phyloP scores from a whole-genome alignment of 2,888 invertebrate genomes.

The Cephus rjabovi region DNA sequence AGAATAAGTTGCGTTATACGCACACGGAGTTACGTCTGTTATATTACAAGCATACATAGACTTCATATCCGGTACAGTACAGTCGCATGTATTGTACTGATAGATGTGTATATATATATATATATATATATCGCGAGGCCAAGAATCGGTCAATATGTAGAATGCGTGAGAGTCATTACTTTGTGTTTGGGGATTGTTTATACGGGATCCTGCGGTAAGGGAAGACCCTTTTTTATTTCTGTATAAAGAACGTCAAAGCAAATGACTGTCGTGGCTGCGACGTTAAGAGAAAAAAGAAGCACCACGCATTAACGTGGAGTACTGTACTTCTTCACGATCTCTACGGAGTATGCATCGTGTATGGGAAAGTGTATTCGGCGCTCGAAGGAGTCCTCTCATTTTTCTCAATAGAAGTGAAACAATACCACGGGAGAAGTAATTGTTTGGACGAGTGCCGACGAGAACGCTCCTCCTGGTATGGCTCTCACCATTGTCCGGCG shows the following conservation, averaged over 20 bases:
- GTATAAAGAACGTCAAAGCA: not conserved
- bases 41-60: not conserved
- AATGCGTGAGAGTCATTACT: not conserved
- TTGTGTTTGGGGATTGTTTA: not conserved
- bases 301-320: not conserved
- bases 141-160: not conserved
- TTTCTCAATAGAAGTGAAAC: not conserved
- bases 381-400: not conserved
- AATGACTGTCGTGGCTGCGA: not conserved
- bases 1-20: not conserved
- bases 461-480: not conserved
- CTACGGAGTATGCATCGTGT: not conserved
- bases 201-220: not conserved
- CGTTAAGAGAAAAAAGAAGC: not conserved
- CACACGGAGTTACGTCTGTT: not conserved
- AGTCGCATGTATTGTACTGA: not conserved
- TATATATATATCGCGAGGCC: not conserved
- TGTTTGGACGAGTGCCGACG: slow-evolving; percentile 7
- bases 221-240: not conserved
- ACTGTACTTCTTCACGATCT: not conserved
- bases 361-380: not conserved
- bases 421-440: not conserved
- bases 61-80: not conserved
- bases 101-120: not conserved
- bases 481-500: not conserved